Conservation (phyloP, 2,797 vertebrate genomes). For the Anabacerthia variegaticeps region DNA sequence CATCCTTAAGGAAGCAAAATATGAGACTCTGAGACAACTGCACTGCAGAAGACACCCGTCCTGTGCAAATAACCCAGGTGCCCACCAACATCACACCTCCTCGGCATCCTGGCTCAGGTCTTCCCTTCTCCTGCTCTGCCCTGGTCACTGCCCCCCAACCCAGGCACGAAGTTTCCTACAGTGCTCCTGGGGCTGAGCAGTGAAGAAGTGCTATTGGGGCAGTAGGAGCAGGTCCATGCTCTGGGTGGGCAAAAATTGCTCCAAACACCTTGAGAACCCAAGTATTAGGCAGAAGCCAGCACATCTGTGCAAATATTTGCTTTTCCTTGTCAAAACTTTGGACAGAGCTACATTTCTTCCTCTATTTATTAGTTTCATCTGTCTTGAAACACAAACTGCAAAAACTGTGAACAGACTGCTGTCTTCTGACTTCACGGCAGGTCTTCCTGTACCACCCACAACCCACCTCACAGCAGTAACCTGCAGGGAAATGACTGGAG, state of each 20-base stretch:
- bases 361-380: slow-evolving; percentile 25
- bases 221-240: background rate
- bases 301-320: slow-evolving; percentile 30
- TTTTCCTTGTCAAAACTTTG: slow-evolving; percentile 20
- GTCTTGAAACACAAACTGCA: background rate
- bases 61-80: background rate
- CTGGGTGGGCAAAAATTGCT: background rate
- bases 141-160: accelerated
- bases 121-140: background rate
- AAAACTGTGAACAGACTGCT: background rate
- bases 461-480: accelerated
- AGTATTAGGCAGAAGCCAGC: background rate
- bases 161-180: accelerated
- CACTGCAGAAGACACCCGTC: background rate
- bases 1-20: background rate
- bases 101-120: accelerated
- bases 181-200: background rate
- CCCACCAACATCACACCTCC: accelerated
- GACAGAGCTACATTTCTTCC: background rate
- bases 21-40: background rate
- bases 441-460: background rate
- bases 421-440: background rate
- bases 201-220: background rate
- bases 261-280: background rate
- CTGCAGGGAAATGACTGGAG: background rate